Conservation (phyloP, 2,888 invertebrate species). For the Eupithecia pulchellata region DNA sequence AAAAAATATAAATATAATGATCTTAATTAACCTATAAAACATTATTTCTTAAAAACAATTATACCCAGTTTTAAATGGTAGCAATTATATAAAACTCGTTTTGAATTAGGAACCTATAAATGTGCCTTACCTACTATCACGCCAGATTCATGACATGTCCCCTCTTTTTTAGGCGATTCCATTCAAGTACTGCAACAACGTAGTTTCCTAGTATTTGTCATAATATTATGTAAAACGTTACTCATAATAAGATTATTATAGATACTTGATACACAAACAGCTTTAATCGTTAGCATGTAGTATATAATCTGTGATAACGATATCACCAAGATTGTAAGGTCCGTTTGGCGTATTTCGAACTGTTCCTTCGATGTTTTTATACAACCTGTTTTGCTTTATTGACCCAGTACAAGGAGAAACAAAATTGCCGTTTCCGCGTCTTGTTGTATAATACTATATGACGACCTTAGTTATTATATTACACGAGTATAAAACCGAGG, state of each 20-base stretch:
- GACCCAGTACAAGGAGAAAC: not conserved
- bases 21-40: too few relatives aligned
- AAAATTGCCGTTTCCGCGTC: not conserved
- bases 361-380: not conserved
- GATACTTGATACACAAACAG: not conserved
- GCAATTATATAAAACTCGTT: too few relatives aligned
- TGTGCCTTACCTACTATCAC: not conserved
- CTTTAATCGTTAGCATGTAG: not conserved
- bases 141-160: not conserved
- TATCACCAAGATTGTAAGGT: not conserved
- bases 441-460: not conserved
- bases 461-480: not conserved
- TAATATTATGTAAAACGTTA: constrained; percentile 5
- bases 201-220: constrained; percentile 23
- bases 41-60: too few relatives aligned
- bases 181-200: not conserved
- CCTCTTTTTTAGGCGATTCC: not conserved
- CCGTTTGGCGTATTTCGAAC: not conserved
- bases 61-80: too few relatives aligned
- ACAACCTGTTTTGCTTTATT: not conserved
- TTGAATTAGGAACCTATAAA: too few relatives aligned
- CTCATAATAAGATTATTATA: not conserved
- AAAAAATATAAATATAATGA: too few relatives aligned
- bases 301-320: not conserved
- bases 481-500: not conserved